Conservation (phyloP, 2,797 vertebrate species). For the Mus minutoides region DNA sequence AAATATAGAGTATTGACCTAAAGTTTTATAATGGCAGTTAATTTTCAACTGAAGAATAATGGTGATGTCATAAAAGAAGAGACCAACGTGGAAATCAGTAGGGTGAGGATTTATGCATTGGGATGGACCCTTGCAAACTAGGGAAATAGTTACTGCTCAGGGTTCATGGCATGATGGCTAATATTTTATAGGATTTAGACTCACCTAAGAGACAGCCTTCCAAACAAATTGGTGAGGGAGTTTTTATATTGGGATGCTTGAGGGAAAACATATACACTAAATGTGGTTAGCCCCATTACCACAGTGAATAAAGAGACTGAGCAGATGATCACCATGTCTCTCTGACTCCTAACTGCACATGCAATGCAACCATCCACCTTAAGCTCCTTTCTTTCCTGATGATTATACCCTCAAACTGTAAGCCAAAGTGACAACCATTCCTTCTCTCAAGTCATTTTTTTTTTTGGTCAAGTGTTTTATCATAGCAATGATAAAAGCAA, state of each 20-base stretch:
- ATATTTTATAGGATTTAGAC: neutral
- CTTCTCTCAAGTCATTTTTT: neutral
- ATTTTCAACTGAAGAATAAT: neutral
- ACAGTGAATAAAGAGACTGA: neutral
- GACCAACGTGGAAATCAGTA: neutral
- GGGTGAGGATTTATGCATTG: neutral
- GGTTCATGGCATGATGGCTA: neutral
- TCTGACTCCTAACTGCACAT: neutral
- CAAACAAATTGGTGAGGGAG: neutral
- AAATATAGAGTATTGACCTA: neutral
- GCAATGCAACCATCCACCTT: no score
- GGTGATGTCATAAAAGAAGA: neutral
- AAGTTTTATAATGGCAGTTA: neutral
- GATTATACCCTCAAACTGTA: neutral
- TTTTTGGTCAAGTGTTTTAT: neutral
- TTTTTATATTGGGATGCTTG: neutral
- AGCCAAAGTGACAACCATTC: neutral
- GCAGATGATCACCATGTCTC: neutral
- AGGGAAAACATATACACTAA: neutral
- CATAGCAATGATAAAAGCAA: neutral
- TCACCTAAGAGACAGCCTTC: neutral
- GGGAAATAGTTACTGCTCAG: neutral
- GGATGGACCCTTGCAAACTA: neutral
- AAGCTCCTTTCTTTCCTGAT: neutral
- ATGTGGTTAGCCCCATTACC: neutral